These are phyloP conservation scores for Chlorodrepanis virens DNA, from an alignment of 2,113 vertebrate genomes.

Conservation along the genomic window DNA sequence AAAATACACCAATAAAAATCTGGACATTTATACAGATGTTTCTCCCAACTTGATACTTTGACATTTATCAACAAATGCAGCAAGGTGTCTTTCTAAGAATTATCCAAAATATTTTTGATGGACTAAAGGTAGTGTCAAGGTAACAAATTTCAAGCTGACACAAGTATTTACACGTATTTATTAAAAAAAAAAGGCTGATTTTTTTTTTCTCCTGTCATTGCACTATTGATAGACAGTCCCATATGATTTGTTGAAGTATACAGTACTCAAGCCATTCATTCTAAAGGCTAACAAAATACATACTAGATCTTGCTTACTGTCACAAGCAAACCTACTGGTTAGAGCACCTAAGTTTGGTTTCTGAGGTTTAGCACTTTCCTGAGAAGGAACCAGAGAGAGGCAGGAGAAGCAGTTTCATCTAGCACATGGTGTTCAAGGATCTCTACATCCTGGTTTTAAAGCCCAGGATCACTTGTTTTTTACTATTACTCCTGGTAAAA, in stretches of 20 bases:
- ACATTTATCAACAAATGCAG: not conserved
- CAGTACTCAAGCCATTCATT: not conserved
- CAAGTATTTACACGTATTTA: not conserved
- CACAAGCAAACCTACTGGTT: not conserved
- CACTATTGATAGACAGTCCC: not conserved
- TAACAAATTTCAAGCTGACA: not conserved
- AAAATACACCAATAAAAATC: not conserved
- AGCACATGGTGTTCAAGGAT: not conserved
- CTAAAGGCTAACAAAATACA: not conserved
- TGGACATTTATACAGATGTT: not conserved
- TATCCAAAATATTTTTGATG: not conserved
- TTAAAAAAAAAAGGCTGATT: not conserved
- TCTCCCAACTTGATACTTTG: not conserved
- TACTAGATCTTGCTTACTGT: not conserved
- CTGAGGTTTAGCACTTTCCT: not conserved
- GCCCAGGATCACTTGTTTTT: not conserved
- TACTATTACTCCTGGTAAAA: not conserved
- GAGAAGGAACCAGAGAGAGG: not conserved
- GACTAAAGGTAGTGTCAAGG: not conserved
- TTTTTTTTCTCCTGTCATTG: not conserved
- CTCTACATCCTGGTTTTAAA: not conserved
- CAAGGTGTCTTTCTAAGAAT: not conserved
- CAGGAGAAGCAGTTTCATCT: not conserved
- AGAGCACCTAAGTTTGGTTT: not conserved
- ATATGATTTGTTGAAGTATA: not conserved